Conservation (phyloP, 1,140 invertebrate genomes). For the Nylanderia fulva region DNA sequence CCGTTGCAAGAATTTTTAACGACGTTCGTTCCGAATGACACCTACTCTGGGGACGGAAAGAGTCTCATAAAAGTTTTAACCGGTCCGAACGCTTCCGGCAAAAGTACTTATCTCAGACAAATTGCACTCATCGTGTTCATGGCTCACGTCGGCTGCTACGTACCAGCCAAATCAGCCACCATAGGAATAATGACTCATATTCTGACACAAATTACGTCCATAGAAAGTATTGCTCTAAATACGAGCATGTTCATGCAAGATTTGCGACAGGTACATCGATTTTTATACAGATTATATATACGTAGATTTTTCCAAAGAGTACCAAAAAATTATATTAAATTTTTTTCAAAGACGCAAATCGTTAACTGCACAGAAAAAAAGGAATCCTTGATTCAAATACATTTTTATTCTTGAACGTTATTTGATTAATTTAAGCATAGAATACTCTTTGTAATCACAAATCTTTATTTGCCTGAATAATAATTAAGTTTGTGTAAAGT, state of each 20-base stretch:
- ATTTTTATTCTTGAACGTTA: no score
- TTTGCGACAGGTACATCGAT: conserved; percentile 90
- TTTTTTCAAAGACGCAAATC: background rate
- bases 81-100: conserved; percentile 96
- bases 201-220: conserved; percentile 90
- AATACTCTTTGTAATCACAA: no score
- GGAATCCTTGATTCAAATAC: no score
- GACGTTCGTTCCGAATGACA: conserved; percentile 92
- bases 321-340: conserved; percentile 3
- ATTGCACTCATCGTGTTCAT: conserved; percentile 92
- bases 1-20: conserved; percentile 91
- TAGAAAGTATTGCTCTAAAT: conserved; percentile 92
- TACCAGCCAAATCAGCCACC: conserved; percentile 91
- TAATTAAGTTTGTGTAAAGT: no score
- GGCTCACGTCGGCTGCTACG: conserved; percentile 95
- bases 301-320: background rate
- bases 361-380: no score
- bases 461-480: no score
- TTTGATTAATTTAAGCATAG: no score
- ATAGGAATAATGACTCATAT: conserved; percentile 91
- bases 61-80: conserved; percentile 92
- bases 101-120: conserved; percentile 96
- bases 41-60: conserved; percentile 85
- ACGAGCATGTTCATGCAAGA: conserved; percentile 95
- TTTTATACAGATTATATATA: no score